These are phyloP conservation scores for Vireo griseus DNA, from an alignment of 2,797 vertebrate species.

Conservation along the genomic window DNA sequence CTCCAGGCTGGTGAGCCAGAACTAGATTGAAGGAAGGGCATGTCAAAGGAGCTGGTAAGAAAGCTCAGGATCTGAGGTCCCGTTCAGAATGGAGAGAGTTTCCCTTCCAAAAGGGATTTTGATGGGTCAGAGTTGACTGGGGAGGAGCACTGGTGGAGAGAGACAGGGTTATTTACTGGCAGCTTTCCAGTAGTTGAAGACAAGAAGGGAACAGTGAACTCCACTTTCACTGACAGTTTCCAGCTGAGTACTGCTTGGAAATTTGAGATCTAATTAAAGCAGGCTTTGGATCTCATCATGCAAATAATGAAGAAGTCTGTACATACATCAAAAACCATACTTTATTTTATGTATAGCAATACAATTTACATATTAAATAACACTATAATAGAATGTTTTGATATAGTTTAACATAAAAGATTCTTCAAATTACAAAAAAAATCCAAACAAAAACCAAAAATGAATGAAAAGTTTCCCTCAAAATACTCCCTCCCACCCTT, in stretches of 20 bases:
- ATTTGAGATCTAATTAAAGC: conserved; percentile 45
- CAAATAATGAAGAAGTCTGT: conserved; percentile 59
- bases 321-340: conserved; percentile 97
- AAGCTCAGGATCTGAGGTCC: neutral
- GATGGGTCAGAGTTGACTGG: neutral
- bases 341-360: conserved; percentile 99
- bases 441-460: conserved; percentile 61
- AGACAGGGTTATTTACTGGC: neutral
- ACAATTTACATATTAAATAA: conserved; percentile 99
- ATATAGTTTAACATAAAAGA: conserved; percentile 90
- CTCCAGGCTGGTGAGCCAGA: neutral
- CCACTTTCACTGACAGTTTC: neutral
- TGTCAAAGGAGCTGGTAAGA: neutral
- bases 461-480: conserved; percentile 59
- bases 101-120: neutral
- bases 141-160: neutral
- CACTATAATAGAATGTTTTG: conserved; percentile 96
- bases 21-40: rapidly evolving
- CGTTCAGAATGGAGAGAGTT: neutral
- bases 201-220: neutral
- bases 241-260: conserved; percentile 10
- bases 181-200: neutral
- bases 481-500: conserved; percentile 60
- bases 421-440: conserved; percentile 87
- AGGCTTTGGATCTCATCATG: conserved; percentile 36